Evolutionary conservation across 2,888 invertebrate species (phyloP), one percentile per base, ranked within the genome.

Genomic region (Exocentrus adspersus): DNA sequence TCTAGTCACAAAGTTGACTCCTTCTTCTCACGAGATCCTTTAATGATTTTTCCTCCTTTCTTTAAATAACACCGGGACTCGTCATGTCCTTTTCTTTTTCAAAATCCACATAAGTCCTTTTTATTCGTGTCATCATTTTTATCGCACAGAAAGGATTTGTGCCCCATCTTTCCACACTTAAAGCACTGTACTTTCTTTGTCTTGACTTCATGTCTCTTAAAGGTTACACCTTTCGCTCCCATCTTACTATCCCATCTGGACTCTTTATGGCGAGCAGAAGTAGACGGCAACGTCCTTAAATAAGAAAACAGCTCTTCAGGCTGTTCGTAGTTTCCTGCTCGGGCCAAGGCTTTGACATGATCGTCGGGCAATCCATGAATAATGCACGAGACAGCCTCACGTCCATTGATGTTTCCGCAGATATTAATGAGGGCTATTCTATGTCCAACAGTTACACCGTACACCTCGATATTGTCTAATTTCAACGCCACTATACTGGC

Each of bases 281-380:
- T 20, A n/a, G 6, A n/a, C 16, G 24, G 6, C 12, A 46, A 12
- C 1, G 50, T 24, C 9, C 50, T n/a, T 2, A 50, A 16, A 50
- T 50, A 50, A 2, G 50, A 28, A 20, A 46, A 46, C 2, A 46
- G 20, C 5, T 16, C 28, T n/a, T 50, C 50, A 14, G 50, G 50
- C 9, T 50, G 28, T 5, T 6, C 10, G 28, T 50, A 50, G 12
- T 28, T 28, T 7, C 50, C 50, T 9, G 28, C 50, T 12, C 16
- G 50, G 7, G 24, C 50, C 24, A 28, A n/a, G 3, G 50, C 28
- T 50, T 50, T 50, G 12, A 50, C 50, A 28, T 50, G 50, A 12
- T 50, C 28, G 12, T 50, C 50, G 24, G 24, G 50, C 24, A 50
- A 28, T 4, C 50, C 50, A 24, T 50, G 50, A n/a, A 50, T 50